Conservation (phyloP, 1,140 invertebrate species). For the Helicoverpa zea region DNA sequence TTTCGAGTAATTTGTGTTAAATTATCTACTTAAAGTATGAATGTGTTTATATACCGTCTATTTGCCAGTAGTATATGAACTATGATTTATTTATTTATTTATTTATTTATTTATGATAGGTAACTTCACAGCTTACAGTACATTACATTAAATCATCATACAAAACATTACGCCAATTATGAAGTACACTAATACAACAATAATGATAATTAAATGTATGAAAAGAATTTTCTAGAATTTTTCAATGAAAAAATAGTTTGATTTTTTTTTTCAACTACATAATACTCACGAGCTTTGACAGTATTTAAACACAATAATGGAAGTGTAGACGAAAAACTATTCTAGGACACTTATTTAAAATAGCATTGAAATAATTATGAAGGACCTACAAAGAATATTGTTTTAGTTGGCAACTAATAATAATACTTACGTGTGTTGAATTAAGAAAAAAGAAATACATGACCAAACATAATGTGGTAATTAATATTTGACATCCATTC, state of each 20-base stretch:
- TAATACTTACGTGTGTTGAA: conserved; percentile 16
- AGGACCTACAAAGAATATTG: not conserved
- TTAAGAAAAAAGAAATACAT: not conserved
- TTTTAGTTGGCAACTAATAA: conserved; percentile 26
- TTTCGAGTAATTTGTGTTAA: not conserved
- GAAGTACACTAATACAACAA: too few relatives aligned
- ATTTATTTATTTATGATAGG: too few relatives aligned
- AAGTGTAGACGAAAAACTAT: conserved; percentile 12
- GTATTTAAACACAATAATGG: conserved; percentile 32
- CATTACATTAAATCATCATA: too few relatives aligned
- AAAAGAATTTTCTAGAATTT: not conserved
- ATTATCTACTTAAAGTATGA: conserved; percentile 15
- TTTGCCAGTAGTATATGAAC: not conserved
- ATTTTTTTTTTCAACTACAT: too few relatives aligned
- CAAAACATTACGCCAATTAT: too few relatives aligned
- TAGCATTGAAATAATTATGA: not conserved
- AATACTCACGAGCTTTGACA: not conserved
- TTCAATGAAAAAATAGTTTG: too few relatives aligned
- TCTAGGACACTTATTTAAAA: not conserved
- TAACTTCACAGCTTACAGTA: too few relatives aligned
- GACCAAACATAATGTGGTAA: not conserved
- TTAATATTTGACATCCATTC: not conserved
- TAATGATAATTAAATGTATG: too few relatives aligned
- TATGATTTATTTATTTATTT: too few relatives aligned
- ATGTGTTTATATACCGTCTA: conserved; percentile 30